Base-by-base conservation (phyloP, 2,797 vertebrate genomes). In the Limosa lapponica region DNA sequence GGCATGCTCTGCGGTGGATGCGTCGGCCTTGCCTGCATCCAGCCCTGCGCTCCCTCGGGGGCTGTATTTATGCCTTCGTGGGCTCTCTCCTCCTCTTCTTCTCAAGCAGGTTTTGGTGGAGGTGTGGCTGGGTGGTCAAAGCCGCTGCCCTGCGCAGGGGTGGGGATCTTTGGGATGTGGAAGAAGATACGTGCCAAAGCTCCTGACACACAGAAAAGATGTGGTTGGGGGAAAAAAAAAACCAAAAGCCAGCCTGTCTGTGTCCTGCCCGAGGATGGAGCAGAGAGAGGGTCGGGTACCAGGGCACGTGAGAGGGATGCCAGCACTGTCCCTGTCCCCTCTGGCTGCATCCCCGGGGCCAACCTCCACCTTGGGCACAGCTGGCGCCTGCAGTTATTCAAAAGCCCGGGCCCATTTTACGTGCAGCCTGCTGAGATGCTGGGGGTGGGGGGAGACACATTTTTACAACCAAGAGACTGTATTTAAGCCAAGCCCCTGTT, bases 231-330 rank as follows among this genome's bases (percentile, higher is more conserved):
- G 11, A 14, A 74, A 74, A 43, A 61, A 61, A 83, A 24, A 36
- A 1, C 16, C 46, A 67, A 54, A 88, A 75, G 10, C 37, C 65
- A 41, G 13, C 11, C 22, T 37, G 16, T 14, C 46, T 81, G 25
- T 4, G 0, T 61, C n/a, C 37, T 30, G 22, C 57, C 18, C 0
- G 1, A 15, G 30, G 49, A 16, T 16, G 30, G 39, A 82, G n/a
- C 20, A 20, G 23, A 6, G 69, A 4, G 44, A 34, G 14, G 13
- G 8, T 43, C 0, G 1, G 28, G 17, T 65, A 32, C 10, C 30
- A 10, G 27, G 74, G 22, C 24, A 10, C 0, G 0, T 0, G 2
- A 32, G 4, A 25, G 3, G 27, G 34, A 15, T 85, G 44, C 46
- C 73, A 75, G n/a, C 64, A 25, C 22, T 64, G 36, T 46, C 52